These are phyloP conservation scores for Drosophila triauraria DNA, from an alignment of 1,140 invertebrate species.

Conservation along the genomic window DNA sequence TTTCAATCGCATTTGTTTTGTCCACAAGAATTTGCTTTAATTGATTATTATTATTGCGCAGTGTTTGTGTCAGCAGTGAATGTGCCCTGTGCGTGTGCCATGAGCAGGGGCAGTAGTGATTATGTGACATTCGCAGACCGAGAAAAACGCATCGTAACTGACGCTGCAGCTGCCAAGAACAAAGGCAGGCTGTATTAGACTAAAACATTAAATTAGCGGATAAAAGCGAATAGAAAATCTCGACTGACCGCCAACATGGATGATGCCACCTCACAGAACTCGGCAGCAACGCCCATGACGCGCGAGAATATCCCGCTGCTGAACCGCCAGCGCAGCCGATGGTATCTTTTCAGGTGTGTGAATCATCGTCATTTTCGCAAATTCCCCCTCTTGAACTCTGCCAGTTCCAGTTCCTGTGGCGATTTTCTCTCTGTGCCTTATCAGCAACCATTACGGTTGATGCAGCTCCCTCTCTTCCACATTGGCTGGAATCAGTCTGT, in stretches of 20 bases:
- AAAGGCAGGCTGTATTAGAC: slow-evolving; percentile 36
- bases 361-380: slow-evolving; percentile 59
- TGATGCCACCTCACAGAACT: slow-evolving; percentile 73
- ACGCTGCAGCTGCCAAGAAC: slow-evolving; percentile 42
- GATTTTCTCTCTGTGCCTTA: slow-evolving; percentile 24
- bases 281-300: slow-evolving; percentile 77
- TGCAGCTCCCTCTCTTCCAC: slow-evolving; percentile 5
- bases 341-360: slow-evolving; percentile 85
- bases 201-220: slow-evolving; percentile 19
- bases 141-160: slow-evolving; percentile 29
- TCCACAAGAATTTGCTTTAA: slow-evolving; percentile 60
- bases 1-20: slow-evolving; percentile 47
- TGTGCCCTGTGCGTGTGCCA: slow-evolving; percentile 44
- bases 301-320: slow-evolving; percentile 86
- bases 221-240: slow-evolving; percentile 9
- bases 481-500: neutral
- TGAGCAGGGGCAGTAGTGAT: slow-evolving; percentile 47
- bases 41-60: slow-evolving; percentile 12
- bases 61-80: slow-evolving; percentile 18
- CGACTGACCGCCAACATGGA: slow-evolving; percentile 63
- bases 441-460: slow-evolving; percentile 31
- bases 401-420: neutral
- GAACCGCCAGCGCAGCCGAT: slow-evolving; percentile 84
- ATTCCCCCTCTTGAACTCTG: neutral
- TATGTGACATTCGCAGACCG: slow-evolving; percentile 40